Conservation (phyloP, 2,113 vertebrate species). For the Clupea harengus region DNA sequence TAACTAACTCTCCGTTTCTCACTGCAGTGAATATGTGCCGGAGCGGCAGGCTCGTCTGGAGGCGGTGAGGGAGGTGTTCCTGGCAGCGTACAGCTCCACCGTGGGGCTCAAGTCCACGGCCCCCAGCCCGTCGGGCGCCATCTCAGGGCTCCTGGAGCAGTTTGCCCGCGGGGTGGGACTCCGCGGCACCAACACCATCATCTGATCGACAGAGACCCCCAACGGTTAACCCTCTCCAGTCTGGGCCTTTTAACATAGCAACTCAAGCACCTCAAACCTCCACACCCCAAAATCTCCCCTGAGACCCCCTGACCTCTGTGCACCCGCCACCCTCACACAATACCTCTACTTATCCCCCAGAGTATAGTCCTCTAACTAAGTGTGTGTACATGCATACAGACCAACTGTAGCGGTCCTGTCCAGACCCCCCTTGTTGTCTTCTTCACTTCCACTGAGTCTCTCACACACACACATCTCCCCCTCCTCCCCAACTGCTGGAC, state of each 20-base stretch:
- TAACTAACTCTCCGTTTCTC: neutral
- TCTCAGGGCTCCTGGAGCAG: conserved; percentile 92
- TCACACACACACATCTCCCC: neutral
- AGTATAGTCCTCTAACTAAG: neutral
- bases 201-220: neutral
- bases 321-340: neutral
- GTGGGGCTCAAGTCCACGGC: conserved; percentile 84
- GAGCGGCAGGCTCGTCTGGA: conserved; percentile 86
- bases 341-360: neutral
- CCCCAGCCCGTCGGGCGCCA: conserved; percentile 86
- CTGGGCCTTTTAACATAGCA: neutral
- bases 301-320: neutral
- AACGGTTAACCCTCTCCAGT: neutral
- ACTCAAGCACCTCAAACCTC: neutral
- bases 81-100: conserved; percentile 89
- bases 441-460: too few species aligned
- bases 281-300: neutral
- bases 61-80: conserved; percentile 87
- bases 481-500: neutral
- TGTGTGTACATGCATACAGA: neutral
- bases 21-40: conserved; percentile 68
- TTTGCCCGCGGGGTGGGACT: conserved; percentile 92
- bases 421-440: neutral
- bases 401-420: neutral
- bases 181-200: conserved; percentile 75